Conservation (phyloP, 2,113 vertebrate genomes). For the Albula goreensis region DNA sequence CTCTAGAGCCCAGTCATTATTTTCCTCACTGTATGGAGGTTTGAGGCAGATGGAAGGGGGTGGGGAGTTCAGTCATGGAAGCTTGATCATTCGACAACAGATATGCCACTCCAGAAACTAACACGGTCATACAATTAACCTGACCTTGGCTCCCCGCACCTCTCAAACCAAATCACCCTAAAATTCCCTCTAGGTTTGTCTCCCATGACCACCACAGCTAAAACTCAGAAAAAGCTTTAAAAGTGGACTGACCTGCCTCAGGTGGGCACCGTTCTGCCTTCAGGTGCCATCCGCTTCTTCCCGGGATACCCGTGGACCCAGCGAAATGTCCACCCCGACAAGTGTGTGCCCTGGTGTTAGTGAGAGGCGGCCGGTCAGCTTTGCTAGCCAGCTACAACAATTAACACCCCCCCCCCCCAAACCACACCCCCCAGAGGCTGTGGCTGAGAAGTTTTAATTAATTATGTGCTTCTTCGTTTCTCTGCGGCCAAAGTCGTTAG, state of each 20-base stretch:
- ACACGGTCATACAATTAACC: background rate
- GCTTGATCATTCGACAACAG: background rate
- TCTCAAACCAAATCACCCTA: background rate
- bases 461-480: conserved; percentile 28
- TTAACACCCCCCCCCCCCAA: background rate
- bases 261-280: background rate
- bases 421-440: background rate
- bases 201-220: background rate
- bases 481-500: background rate
- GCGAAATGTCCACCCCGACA: background rate
- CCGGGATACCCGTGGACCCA: background rate
- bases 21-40: too few relatives aligned
- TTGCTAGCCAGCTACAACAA: background rate
- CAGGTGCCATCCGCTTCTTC: background rate
- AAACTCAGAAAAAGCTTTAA: background rate
- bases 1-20: too few relatives aligned
- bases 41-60: background rate
- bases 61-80: background rate
- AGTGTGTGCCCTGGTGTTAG: background rate
- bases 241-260: background rate
- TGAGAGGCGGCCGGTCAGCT: background rate
- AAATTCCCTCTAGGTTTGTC: background rate
- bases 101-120: background rate
- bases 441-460: conserved; percentile 18
- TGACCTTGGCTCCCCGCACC: background rate